Conservation (phyloP, 2,113 vertebrate species). For the Anhinga anhinga region DNA sequence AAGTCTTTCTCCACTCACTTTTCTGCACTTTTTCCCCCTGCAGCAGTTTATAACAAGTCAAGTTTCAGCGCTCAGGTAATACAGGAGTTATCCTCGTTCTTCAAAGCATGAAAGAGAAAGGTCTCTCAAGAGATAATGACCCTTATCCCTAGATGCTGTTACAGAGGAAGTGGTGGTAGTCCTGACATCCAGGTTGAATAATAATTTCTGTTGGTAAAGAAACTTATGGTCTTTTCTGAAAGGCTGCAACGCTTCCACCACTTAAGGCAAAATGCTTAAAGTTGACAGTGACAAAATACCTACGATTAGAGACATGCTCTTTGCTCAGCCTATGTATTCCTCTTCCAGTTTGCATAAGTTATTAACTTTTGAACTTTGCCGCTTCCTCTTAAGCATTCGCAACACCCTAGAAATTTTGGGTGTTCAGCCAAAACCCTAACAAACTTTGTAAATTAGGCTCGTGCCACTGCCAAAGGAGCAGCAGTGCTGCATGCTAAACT, state of each 20-base stretch:
- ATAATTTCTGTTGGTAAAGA: not conserved
- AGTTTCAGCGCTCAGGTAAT: not conserved
- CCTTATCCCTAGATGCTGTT: not conserved
- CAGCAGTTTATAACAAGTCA: not conserved
- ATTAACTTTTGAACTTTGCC: not conserved
- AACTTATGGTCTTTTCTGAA: not conserved
- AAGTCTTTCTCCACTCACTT: not conserved
- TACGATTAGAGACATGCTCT: not conserved
- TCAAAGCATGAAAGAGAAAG: not conserved
- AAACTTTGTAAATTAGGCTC: not conserved
- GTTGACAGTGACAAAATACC: not conserved
- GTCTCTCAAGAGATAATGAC: not conserved
- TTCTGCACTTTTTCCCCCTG: not conserved
- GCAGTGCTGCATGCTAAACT: not conserved
- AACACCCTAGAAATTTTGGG: not conserved
- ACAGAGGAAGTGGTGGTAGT: not conserved
- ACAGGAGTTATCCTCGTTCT: not conserved
- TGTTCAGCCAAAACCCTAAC: not conserved
- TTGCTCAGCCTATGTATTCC: not conserved
- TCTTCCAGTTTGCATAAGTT: not conserved
- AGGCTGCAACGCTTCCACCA: not conserved
- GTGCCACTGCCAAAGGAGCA: not conserved
- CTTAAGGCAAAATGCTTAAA: not conserved
- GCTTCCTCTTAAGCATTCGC: not conserved
- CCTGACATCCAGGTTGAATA: not conserved